phyloP scores from a whole-genome alignment of 2,113 vertebrate species.

The Ameiurus melas region DNA sequence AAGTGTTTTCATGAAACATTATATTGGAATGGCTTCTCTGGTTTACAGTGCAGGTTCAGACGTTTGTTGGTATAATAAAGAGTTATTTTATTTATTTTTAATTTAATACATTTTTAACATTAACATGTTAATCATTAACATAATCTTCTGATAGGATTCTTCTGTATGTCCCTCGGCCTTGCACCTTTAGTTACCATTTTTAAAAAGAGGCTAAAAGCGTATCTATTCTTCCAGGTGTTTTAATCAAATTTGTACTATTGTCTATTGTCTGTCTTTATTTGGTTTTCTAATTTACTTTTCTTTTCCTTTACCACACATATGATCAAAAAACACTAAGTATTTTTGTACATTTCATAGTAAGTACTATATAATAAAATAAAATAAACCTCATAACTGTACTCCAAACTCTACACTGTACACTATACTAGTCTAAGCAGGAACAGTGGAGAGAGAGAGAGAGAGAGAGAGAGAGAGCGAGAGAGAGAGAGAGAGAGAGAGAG shows the following conservation, averaged over 20 bases:
- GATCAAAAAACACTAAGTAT: neutral
- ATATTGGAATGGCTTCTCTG: neutral
- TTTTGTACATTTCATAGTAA: neutral
- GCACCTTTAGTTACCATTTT: too few species aligned
- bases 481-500: conserved; percentile 18
- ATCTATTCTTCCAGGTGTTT: too few species aligned
- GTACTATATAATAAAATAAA: neutral
- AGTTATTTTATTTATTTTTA: neutral
- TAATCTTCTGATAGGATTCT: too few species aligned
- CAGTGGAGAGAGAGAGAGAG: neutral
- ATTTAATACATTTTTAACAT: neutral
- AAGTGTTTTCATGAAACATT: neutral
- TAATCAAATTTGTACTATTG: too few species aligned
- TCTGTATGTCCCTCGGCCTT: too few species aligned
- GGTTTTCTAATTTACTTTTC: too few species aligned
- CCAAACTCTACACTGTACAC: neutral
- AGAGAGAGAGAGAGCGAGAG: neutral
- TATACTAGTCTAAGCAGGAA: neutral
- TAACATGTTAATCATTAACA: neutral
- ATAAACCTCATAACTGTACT: neutral
- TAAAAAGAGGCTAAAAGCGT: too few species aligned
- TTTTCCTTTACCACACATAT: neutral
- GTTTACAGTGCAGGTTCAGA: neutral
- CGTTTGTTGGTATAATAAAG: neutral
- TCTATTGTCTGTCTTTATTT: too few species aligned